Evolutionary conservation across 2,113 vertebrate species (phyloP), one percentile per base, ranked within the genome.

Genomic region (Trogon surrucura): DNA sequence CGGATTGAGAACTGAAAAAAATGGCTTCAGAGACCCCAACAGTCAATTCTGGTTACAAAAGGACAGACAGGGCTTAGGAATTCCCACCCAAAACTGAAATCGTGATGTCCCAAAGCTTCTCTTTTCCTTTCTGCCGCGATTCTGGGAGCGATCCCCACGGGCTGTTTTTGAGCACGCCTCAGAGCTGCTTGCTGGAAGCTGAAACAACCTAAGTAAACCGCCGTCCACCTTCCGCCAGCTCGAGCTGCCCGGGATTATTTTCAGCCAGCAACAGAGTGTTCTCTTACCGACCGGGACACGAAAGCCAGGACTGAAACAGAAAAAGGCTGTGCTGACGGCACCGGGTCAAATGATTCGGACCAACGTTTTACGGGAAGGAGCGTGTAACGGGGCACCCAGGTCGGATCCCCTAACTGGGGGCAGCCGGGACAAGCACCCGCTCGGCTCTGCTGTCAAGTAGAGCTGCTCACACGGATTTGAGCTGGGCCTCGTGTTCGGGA

Each of bases 11-110:
- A 25, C 44, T 3, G 4, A 16, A n/a, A 41, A 41, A 36, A 44
- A n/a, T 0, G 2, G 11, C n/a, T 7, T 5, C 5, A 30, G 22
- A n/a, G 3, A 22, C 53, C 45, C 4, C 4, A 71, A n/a, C 6
- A 5, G 51, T 22, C 30, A 44, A 29, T 20, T 18, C 34, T 20
- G 62, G 11, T 34, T 56, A 38, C 8, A 26, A 19, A n/a, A n/a
- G 38, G 57, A 32, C 11, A 13, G 41, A 14, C 4, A 6, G 6
- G 18, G 56, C 58, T 67, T n/a, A 34, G 51, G 26, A 30, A 64
- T 48, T 23, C 57, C 48, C 4, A 10, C 14, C 30, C 34, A 25
- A 60, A 38, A 14, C 19, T 1, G 6, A 66, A 47, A 23, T n/a
- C 17, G 9, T 2, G 0, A 5, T 1, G 38, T 12, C 50, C 69